A percentile compares a stretch with the other conserved stretches of the same genome.
These are phyloP conservation scores for Gymnosoma rotundatum DNA, from an alignment of 2,888 invertebrate species.

Conservation along the genomic window DNA sequence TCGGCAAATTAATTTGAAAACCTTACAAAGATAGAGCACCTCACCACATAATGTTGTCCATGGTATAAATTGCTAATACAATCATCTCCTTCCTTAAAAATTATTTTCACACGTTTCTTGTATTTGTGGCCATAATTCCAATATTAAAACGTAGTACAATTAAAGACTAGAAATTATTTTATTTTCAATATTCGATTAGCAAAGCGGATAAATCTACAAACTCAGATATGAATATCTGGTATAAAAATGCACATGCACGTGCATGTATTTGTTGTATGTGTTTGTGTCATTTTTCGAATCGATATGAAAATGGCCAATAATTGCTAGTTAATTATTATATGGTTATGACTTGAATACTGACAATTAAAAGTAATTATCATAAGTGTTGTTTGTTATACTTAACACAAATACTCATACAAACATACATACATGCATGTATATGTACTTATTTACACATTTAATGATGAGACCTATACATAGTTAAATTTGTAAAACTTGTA, in stretches of 20 bases:
- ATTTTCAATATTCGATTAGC: background rate
- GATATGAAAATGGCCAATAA: constrained; percentile 75
- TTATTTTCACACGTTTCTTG: constrained; percentile 32
- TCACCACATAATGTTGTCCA: no score
- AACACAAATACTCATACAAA: constrained; percentile 16
- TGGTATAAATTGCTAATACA: background rate
- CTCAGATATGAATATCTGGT: background rate
- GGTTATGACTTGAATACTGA: constrained; percentile 79
- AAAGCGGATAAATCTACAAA: constrained; percentile 24
- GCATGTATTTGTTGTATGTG: background rate
- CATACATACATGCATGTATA: background rate
- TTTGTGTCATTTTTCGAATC: constrained; percentile 71
- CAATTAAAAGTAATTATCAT: constrained; percentile 80
- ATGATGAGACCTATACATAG: background rate
- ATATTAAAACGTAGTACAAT: background rate
- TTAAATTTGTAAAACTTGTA: background rate
- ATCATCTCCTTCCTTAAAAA: no score
- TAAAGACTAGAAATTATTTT: background rate
- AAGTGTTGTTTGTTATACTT: constrained; percentile 67
- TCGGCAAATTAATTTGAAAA: no score
- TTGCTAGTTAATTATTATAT: constrained; percentile 79
- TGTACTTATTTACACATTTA: background rate
- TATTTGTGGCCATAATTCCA: constrained; percentile 24
- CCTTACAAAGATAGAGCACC: no score
- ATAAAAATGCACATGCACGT: background rate